Percentiles rank a stretch among this genome's conserved stretches.
Conservation (phyloP, 2,888 invertebrate species). For the Cephus runcator region DNA sequence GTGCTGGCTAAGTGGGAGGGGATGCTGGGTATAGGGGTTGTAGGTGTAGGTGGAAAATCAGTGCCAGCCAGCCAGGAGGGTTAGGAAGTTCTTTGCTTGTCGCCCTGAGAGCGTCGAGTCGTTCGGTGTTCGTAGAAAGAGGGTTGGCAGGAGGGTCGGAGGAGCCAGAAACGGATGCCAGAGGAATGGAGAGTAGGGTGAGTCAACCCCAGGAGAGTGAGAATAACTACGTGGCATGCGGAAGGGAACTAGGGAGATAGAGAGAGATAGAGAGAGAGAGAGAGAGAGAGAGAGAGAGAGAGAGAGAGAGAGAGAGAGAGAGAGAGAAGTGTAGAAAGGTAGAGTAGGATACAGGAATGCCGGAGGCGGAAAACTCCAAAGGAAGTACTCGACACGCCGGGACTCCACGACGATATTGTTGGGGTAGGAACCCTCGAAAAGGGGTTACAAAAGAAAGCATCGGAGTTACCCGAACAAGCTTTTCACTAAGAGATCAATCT, state of each 20-base stretch:
- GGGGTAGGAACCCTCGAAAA: constrained; percentile 50
- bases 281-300: background rate
- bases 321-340: constrained; percentile 4
- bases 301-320: background rate
- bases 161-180: constrained; percentile 5
- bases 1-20: constrained; percentile 29
- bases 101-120: constrained; percentile 37
- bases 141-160: constrained; percentile 8
- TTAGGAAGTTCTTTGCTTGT: constrained; percentile 46
- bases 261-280: background rate
- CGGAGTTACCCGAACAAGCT: constrained; percentile 6
- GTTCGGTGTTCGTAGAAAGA: constrained; percentile 22
- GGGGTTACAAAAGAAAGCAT: constrained; percentile 44
- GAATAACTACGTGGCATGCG: constrained; percentile 1
- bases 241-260: background rate
- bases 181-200: constrained; percentile 3
- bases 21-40: constrained; percentile 21
- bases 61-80: constrained; percentile 34
- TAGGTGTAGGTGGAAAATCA: constrained; percentile 45
- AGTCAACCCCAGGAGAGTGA: background rate
- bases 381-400: constrained; percentile 52
- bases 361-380: constrained; percentile 54
- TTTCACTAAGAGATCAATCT: background rate
- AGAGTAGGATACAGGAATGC: constrained; percentile 29
- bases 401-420: constrained; percentile 47